A percentile compares a stretch with the other conserved stretches of the same genome.
These are phyloP conservation scores for Himalopsyche tibetana DNA, from an alignment of 2,888 invertebrate species.

Conservation along the genomic window DNA sequence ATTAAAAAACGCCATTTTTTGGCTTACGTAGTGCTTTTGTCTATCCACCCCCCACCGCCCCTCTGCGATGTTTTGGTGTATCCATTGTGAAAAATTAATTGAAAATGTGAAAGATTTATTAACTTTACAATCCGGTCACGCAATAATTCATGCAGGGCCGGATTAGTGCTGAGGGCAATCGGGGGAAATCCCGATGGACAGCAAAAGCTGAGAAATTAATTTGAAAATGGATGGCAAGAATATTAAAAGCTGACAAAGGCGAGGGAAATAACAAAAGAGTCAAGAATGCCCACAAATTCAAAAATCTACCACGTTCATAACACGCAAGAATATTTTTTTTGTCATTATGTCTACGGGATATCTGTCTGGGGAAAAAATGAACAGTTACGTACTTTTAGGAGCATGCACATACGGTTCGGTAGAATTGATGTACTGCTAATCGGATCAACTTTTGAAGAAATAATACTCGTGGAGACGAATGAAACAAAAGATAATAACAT, in stretches of 20 bases:
- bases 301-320: background rate
- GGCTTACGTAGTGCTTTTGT: constrained; percentile 34
- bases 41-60: background rate
- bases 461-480: too few relatives aligned
- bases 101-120: constrained; percentile 43
- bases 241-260: constrained; percentile 32
- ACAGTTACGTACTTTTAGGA: too few relatives aligned
- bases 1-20: constrained; percentile 12
- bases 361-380: too few relatives aligned
- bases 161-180: constrained; percentile 27
- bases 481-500: too few relatives aligned
- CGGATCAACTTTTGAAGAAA: too few relatives aligned
- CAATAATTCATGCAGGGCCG: constrained; percentile 35
- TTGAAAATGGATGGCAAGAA: constrained; percentile 21
- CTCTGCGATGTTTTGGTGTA: constrained; percentile 23
- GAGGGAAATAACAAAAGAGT: background rate
- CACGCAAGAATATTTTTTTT: too few relatives aligned
- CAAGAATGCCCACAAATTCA: constrained; percentile 19
- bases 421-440: too few relatives aligned
- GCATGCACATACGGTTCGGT: too few relatives aligned
- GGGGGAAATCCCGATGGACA: constrained; percentile 21
- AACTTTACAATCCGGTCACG: constrained; percentile 42
- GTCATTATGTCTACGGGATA: too few relatives aligned
- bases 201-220: constrained; percentile 27
- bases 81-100: constrained; percentile 43